Conservation (phyloP, 1,140 invertebrate species). For the Gryon sp. region DNA sequence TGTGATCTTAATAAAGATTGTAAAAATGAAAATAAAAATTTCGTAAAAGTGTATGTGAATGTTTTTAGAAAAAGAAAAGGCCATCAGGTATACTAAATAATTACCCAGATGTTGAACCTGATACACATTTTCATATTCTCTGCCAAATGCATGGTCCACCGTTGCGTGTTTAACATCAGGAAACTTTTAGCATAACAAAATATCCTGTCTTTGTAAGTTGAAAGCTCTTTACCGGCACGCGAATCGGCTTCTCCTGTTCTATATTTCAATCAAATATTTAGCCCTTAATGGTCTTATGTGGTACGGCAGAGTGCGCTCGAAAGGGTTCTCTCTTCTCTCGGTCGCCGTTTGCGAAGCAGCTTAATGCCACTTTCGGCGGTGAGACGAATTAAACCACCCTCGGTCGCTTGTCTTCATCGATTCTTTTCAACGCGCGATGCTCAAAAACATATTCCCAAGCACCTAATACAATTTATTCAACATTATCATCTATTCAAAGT, state of each 20-base stretch:
- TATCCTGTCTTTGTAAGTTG: slow-evolving; percentile 47
- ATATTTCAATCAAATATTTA: slow-evolving; percentile 75
- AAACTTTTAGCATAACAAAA: slow-evolving; percentile 55
- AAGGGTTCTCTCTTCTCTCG: slow-evolving; percentile 65
- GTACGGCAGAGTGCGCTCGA: slow-evolving; percentile 62
- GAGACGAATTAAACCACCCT: slow-evolving; percentile 69
- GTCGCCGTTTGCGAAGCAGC: slow-evolving; percentile 64
- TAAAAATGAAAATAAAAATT: too few species aligned
- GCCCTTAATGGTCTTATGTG: slow-evolving; percentile 69
- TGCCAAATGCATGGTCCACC: not conserved
- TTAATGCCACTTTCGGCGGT: slow-evolving; percentile 67
- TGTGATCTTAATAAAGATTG: too few species aligned
- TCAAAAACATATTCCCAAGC: slow-evolving; percentile 20
- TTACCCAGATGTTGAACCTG: too few species aligned
- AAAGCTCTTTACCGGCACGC: slow-evolving; percentile 71
- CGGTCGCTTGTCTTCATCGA: slow-evolving; percentile 50
- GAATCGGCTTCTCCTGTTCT: slow-evolving; percentile 63
- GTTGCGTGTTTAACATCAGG: slow-evolving; percentile 42
- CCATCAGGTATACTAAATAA: too few species aligned
- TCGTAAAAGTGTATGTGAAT: too few species aligned
- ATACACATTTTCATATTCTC: too few species aligned
- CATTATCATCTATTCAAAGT: not conserved
- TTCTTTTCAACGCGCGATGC: slow-evolving; percentile 24
- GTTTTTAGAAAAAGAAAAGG: too few species aligned
- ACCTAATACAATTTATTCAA: slow-evolving; percentile 31